These are phyloP conservation scores for Homarus americanus DNA, from an alignment of 1,140 invertebrate species.

Conservation along the genomic window DNA sequence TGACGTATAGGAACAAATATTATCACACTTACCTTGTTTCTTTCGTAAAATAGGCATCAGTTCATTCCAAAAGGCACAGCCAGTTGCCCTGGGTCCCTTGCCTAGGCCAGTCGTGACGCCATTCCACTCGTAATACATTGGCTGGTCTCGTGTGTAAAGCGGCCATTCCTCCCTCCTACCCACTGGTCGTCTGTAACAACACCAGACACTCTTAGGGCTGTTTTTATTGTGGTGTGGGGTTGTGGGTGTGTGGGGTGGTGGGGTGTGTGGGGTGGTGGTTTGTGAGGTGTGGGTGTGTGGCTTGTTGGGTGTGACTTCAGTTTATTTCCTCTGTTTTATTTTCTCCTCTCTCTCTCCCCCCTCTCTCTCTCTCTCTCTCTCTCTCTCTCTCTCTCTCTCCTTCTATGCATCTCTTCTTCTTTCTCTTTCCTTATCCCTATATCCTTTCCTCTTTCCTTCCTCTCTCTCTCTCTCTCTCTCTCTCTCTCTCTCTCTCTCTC, in stretches of 20 bases:
- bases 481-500: not conserved
- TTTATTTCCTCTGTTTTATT: too few species aligned
- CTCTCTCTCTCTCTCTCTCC: too few species aligned
- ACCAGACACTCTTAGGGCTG: too few species aligned
- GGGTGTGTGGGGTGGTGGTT: too few species aligned
- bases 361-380: not conserved
- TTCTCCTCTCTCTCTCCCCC: not conserved
- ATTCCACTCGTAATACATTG: constrained; percentile 93
- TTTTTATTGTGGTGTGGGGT: too few species aligned
- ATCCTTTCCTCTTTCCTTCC: not conserved
- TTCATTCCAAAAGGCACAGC: constrained; percentile 97
- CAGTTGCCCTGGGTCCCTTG: constrained; percentile 88
- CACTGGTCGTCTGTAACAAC: constrained; percentile 45
- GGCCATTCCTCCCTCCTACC: constrained; percentile 88
- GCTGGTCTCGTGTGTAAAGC: constrained; percentile 88
- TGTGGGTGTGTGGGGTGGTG: too few species aligned
- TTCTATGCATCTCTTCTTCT: too few species aligned
- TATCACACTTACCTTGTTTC: constrained; percentile 41
- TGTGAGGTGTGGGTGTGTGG: too few species aligned
- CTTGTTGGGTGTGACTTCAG: too few species aligned
- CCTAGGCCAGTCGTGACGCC: constrained; percentile 85
- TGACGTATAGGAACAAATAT: too few species aligned
- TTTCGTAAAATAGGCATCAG: constrained; percentile 84
- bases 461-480: not conserved
- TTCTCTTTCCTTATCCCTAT: not conserved